Evolutionary conservation across 2,797 vertebrate genomes (phyloP).

Genomic region (Pagetopsis macropterus): DNA sequence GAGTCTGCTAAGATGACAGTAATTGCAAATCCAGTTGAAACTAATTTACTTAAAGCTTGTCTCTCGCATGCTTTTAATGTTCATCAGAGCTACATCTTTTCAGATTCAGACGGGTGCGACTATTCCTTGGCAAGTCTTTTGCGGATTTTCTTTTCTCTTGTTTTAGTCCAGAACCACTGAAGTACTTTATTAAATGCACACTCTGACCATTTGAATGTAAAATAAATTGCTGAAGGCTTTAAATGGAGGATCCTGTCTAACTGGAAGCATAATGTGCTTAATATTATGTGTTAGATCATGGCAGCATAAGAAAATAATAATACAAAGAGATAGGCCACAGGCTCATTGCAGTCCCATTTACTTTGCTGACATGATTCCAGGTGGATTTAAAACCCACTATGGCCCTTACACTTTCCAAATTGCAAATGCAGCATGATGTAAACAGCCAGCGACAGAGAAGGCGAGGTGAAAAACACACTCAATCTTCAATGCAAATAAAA

Average conservation of each 20-base stretch:
- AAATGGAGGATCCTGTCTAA: slow-evolving; percentile 23
- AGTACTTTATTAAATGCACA: slow-evolving; percentile 28
- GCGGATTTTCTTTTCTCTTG: not conserved
- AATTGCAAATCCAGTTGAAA: slow-evolving; percentile 60
- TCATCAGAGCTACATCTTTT: slow-evolving; percentile 32
- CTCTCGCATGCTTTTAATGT: slow-evolving; percentile 35
- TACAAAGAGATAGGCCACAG: slow-evolving; percentile 37
- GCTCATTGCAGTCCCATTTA: slow-evolving; percentile 30
- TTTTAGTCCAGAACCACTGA: slow-evolving; percentile 5
- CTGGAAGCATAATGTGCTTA: not conserved
- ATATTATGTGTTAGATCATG: slow-evolving; percentile 36
- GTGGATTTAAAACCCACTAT: slow-evolving; percentile 54
- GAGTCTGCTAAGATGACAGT: slow-evolving; percentile 55
- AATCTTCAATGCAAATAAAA: slow-evolving; percentile 59
- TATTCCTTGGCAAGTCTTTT: slow-evolving; percentile 21
- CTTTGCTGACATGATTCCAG: slow-evolving; percentile 54
- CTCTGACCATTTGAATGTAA: slow-evolving; percentile 24
- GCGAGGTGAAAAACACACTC: slow-evolving; percentile 28
- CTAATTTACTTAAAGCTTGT: slow-evolving; percentile 48
- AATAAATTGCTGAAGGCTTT: slow-evolving; percentile 31
- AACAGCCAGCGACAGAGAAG: slow-evolving; percentile 25
- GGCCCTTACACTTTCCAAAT: slow-evolving; percentile 20
- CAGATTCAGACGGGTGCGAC: slow-evolving; percentile 18
- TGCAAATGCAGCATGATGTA: slow-evolving; percentile 12
- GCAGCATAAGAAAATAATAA: slow-evolving; percentile 22